Base-by-base conservation (phyloP, 2,113 vertebrate species). In the Poeciliopsis occidentalis region DNA sequence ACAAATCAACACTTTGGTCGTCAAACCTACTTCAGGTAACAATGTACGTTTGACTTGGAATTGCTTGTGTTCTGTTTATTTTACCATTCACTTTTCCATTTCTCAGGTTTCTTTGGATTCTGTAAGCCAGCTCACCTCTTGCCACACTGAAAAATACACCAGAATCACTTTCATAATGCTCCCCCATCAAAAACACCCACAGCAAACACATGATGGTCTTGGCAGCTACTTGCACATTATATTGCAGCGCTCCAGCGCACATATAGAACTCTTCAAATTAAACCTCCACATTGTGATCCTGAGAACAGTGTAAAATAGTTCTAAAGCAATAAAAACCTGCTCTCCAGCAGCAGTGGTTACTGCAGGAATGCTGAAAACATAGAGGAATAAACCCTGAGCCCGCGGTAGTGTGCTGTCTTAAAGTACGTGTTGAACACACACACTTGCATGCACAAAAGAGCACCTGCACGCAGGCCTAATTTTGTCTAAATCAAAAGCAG, bases 401-500 rank as follows among this genome's bases (percentile, higher is more conserved):
- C n/a, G 54, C 69, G 24, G 30, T 69, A 30, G 44, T 54, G 27
- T 32, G 44, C 26, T 12, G 54, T 57, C 26, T 60, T 19, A 7
- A 62, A 32, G 34, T 30, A 61, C 3, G 51, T 34, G 67, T 32
- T 27, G 39, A 44, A 31, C 44, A 15, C 32, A 15, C 41, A 15
- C 44, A 47, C 31, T 31, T 7, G 8, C 54, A 41, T 1, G 76
- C 64, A 61, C 69, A 39, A 13, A 19, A 29, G 29, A n/a, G 64
- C 76, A 79, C 77, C 77, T 79, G 77, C 85, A 82, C 37, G 26
- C 29, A 75, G 60, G 26, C 73, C 76, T 85, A 75, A 72, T 83
- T 85, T 61, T 69, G 79, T 79, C 57, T 76, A 84, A 91, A 92
- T 92, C 76, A 86, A 85, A 87, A 87, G 75, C 89, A 92, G 86